phyloP scores from a whole-genome alignment of 2,797 vertebrate genomes.

The Ceryle rudis region DNA sequence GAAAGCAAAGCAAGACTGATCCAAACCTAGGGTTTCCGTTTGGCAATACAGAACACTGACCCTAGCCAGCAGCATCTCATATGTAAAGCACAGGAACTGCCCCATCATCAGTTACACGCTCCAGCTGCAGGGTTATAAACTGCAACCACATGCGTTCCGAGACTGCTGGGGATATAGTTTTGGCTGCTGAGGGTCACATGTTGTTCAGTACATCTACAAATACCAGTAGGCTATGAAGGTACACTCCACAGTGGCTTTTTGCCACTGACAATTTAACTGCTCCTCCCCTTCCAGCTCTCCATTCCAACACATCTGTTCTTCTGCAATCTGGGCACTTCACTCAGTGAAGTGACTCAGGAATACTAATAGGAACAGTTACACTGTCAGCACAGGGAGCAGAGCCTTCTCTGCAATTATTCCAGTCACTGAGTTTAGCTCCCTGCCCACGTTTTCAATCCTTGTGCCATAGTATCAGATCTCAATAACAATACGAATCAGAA shows the following conservation, averaged over 20 bases:
- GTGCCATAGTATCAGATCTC: neutral
- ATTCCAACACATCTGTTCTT: neutral
- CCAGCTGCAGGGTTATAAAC: neutral
- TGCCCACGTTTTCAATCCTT: neutral
- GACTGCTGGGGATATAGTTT: neutral
- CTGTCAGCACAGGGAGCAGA: neutral
- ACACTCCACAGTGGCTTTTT: neutral
- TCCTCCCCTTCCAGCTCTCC: neutral
- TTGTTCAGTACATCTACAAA: neutral
- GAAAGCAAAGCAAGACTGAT: neutral
- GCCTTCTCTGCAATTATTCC: neutral
- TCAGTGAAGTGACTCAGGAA: neutral
- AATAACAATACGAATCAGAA: neutral
- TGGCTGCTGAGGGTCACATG: neutral
- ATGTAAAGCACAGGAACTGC: neutral
- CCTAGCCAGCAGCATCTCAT: fast-evolving
- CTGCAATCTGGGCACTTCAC: neutral
- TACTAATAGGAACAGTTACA: neutral
- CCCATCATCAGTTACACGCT: neutral
- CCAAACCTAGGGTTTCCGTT: neutral
- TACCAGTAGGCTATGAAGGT: neutral
- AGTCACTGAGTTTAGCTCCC: neutral
- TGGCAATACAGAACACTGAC: neutral
- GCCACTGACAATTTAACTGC: neutral
- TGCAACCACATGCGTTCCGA: neutral